Evolutionary conservation across 2,797 vertebrate species (phyloP), one percentile per base, ranked within the genome.

Genomic region (Rhyacichthys aspro): DNA sequence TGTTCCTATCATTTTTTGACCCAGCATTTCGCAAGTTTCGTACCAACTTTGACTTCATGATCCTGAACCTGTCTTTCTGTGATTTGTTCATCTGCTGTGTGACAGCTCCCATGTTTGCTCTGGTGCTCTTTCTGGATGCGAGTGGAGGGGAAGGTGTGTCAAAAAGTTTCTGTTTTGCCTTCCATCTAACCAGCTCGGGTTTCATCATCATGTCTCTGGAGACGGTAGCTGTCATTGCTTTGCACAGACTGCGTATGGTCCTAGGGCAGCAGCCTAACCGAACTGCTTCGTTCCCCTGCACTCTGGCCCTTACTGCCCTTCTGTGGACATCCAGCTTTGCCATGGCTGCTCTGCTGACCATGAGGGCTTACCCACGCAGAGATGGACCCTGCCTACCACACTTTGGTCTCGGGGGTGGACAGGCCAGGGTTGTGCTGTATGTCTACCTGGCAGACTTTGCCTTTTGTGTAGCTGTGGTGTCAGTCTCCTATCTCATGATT

Each of bases 131-230:
- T 87, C 88, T 96, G 42, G 94, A 94, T 7, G 90, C 94, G 0
- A 89, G 92, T 0, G 79, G 83, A 6, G 86, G 67, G 2, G 86
- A 84, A 0, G 90, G 92, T 0, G 89, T 97, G 8, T 95, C 97
- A 0, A 93, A 93, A 28, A 91, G 94, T 5, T 96, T 99, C 85
- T 99, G 98, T 89, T 98, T 98, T 39, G 89, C 96, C 66, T 98
- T 98, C 85, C 97, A 98, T 83, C 86, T 99, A 70, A 96, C 95
- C 79, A 95, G 95, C 68, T 95, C 95, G 0, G 96, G 95, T 57
- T 98, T 98, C 88, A 94, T 98, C 86, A 95, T 99, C 86, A 96
- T 99, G 95, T 99, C 97, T 0, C 92, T 99, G 63, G 95, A 99
- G 91, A 98, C 95, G 0, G 98, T 97, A 52, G 96, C 98, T 0